Conservation (phyloP, 2,888 invertebrate species). For the Drosophila crucigera region DNA sequence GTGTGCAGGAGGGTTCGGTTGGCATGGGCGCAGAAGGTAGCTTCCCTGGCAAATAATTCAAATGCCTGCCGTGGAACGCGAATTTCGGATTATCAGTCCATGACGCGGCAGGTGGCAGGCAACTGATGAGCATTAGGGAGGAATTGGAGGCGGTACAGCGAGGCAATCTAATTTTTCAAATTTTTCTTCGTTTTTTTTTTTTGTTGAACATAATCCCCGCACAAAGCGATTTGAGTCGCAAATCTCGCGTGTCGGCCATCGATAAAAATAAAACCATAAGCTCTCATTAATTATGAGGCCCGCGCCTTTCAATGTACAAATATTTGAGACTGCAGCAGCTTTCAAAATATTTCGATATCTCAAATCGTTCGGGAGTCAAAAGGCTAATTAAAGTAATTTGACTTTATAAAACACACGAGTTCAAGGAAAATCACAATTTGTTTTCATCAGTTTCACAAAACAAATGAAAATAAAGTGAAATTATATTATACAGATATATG, state of each 20-base stretch:
- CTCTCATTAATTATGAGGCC: slow-evolving; percentile 19
- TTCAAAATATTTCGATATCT: background rate
- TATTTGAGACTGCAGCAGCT: background rate
- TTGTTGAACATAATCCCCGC: slow-evolving; percentile 27
- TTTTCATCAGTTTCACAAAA: slow-evolving; percentile 6
- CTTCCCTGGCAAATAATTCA: slow-evolving; percentile 33
- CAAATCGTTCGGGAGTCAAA: background rate
- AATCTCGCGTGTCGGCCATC: slow-evolving; percentile 43
- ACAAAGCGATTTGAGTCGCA: slow-evolving; percentile 27
- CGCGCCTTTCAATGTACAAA: background rate
- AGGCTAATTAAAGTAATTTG: background rate
- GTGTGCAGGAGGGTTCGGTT: background rate
- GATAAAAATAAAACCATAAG: slow-evolving; percentile 29
- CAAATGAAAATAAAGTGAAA: slow-evolving; percentile 10
- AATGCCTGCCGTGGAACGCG: slow-evolving; percentile 42
- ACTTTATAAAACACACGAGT: background rate
- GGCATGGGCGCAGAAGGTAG: background rate
- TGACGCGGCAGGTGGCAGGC: slow-evolving; percentile 42
- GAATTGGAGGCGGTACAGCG: background rate
- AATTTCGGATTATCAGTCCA: slow-evolving; percentile 51
- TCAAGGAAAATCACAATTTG: slow-evolving; percentile 10
- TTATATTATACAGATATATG: slow-evolving; percentile 14
- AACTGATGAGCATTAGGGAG: background rate
- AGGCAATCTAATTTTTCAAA: slow-evolving; percentile 23
- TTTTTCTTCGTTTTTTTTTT: background rate